Evolutionary conservation across 2,888 invertebrate species (phyloP), one percentile per base, ranked within the genome.

Genomic region (Heliconius hortense): DNA sequence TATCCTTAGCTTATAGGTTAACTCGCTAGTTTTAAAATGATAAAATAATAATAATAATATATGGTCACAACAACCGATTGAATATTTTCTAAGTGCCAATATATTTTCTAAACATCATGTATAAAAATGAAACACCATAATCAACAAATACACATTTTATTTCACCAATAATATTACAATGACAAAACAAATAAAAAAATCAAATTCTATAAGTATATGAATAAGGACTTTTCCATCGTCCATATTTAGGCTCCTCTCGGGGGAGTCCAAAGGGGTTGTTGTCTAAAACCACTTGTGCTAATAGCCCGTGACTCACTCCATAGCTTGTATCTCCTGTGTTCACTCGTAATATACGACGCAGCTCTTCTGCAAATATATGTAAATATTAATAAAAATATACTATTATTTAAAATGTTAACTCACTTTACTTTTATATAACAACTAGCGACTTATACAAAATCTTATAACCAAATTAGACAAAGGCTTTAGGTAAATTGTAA

Each of bases 311-410:
- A 62, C 81, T 78, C 10, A 86, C 85, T 26, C 84, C 84, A 81
- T 94, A 94, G 0, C 89, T 87, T 0, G 93, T 90, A 5, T 91
- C 90, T 0, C 94, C 94, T 0, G 94, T 92, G 18, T 82, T 85
- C 11, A 93, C 87, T 67, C 94, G 90, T 18, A 93, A 81, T n/a
- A 94, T 94, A 10, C 89, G 86, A 5, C 91, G 89, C n/a, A 68
- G 68, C 53, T 68, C 56, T 39, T 59, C 70, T 70, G 24, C 35
- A 56, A 35, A 24, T 35, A 43, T 24, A 35, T 35, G 31, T 8
- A 8, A 21, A 35, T 64, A 35, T 63, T 31, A 31, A 21, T 53
- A 18, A 53, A 53, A 21, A 53, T 21, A 48, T 18, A 48, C 48
- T 48, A 18, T 18, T 48, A 48, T 48, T 48, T 18, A 48, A 48